Percentiles rank a stretch among this genome's conserved stretches.
Evolutionary conservation across 2,888 invertebrate species (phyloP).

Genomic region (Ophonus ardosiacus): DNA sequence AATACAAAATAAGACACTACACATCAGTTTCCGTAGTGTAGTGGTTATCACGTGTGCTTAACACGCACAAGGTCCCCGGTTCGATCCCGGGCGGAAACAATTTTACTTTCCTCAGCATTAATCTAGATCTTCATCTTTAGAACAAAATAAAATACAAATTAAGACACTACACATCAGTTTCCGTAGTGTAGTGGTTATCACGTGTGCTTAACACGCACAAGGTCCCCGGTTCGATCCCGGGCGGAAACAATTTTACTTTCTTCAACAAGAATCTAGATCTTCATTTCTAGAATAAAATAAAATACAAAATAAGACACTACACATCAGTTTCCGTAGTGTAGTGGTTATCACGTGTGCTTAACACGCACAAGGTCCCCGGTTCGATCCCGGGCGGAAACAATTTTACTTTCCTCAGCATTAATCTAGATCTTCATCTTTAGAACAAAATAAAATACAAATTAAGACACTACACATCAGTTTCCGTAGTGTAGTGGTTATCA

Average conservation of each 20-base stretch:
- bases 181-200: constrained; percentile 2
- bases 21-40: too few relatives aligned
- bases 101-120: constrained; percentile 68
- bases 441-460: too few relatives aligned
- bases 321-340: too few relatives aligned
- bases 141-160: too few relatives aligned
- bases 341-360: background rate
- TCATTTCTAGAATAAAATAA: background rate
- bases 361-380: constrained; percentile 85
- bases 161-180: too few relatives aligned
- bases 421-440: too few relatives aligned
- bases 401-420: constrained; percentile 87
- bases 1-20: too few relatives aligned
- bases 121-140: too few relatives aligned
- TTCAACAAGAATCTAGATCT: too few relatives aligned
- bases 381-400: constrained; percentile 92
- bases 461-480: too few relatives aligned
- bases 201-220: constrained; percentile 72
- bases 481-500: constrained; percentile 82
- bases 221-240: constrained; percentile 94
- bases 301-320: too few relatives aligned
- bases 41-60: constrained; percentile 90
- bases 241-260: constrained; percentile 81
- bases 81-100: constrained; percentile 93
- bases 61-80: constrained; percentile 95